These are phyloP conservation scores for Timandra comae DNA, from an alignment of 2,888 invertebrate genomes.

Conservation along the genomic window DNA sequence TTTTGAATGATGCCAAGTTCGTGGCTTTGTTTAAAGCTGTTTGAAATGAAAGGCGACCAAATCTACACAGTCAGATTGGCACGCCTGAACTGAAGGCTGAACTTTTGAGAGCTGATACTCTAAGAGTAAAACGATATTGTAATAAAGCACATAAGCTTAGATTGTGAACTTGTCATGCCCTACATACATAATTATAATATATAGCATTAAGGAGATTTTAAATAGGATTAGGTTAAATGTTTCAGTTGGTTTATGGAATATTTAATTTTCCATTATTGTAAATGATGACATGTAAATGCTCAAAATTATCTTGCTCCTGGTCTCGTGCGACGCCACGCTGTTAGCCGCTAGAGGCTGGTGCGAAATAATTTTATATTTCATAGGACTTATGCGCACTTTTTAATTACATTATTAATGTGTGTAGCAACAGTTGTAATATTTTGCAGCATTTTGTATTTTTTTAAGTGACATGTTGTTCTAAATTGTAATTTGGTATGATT, in stretches of 20 bases:
- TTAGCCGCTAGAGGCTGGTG: constrained; percentile 30
- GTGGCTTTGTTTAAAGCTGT: too few species aligned
- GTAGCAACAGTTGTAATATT: constrained; percentile 55
- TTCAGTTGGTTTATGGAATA: constrained; percentile 54
- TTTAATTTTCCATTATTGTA: constrained; percentile 50
- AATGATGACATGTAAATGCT: constrained; percentile 31
- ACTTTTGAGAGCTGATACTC: too few species aligned
- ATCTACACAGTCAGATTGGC: too few species aligned
- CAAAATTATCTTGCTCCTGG: constrained; percentile 41
- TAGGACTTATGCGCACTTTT: constrained; percentile 29
- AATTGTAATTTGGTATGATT: constrained; percentile 69
- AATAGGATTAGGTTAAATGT: constrained; percentile 68
- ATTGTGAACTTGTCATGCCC: constrained; percentile 6
- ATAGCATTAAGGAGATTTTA: constrained; percentile 65
- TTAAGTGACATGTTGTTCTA: constrained; percentile 55
- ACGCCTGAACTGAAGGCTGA: too few species aligned
- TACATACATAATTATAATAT: constrained; percentile 23
- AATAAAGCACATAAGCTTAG: constrained; percentile 2
- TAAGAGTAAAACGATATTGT: too few species aligned
- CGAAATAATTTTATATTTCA: constrained; percentile 36
- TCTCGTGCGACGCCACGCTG: constrained; percentile 17
- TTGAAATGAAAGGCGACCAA: too few species aligned
- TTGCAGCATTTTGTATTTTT: constrained; percentile 62
- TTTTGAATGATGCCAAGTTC: too few species aligned
- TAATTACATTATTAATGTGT: constrained; percentile 23